Evolutionary conservation across 2,797 vertebrate genomes (phyloP), one percentile per base, ranked within the genome.

Genomic region (Mus caroli): DNA sequence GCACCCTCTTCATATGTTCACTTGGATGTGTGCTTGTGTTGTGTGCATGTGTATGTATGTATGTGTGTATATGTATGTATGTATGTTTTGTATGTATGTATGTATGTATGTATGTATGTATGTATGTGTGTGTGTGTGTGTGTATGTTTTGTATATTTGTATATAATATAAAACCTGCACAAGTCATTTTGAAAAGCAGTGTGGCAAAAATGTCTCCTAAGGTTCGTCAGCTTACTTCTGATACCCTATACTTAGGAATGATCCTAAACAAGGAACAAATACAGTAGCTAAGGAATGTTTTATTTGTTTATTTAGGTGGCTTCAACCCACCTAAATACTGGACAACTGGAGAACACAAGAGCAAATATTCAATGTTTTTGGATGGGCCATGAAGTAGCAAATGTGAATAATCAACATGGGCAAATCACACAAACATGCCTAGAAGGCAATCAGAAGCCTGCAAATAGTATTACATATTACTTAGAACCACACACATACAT

Each of bases 321-420:
- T 92, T 31, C 56, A 95, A 91, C 86, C 31, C 60, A 91, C 15
- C 26, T 82, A 76, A 69, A 50, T 85, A 91, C 26, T n/a, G 24
- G 95, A 90, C 17, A 77, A 52, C 62, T 71, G 46, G 15, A 58
- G 37, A 83, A 95, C 12, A 80, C 5, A 31, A 64, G 28, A 69
- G 11, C 90, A 88, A 75, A 40, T 62, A 64, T 43, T 26, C 2
- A 56, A 58, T 69, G 73, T 84, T 92, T 88, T 67, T 84, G 90
- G 76, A 87, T 50, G 28, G 91, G 95, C 82, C 82, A 88, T 84
- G 56, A 92, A 60, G 40, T 31, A 92, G 46, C 15, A 91, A 82
- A 80, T 77, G 40, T 77, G 52, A 96, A 82, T 71, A 95, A 77
- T 43, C 10, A 37, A 64, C 28, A 58, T 37, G 34, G 50, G 62